These are phyloP conservation scores for Ennomos fuscantarius DNA, from an alignment of 2,888 invertebrate genomes.

Conservation along the genomic window DNA sequence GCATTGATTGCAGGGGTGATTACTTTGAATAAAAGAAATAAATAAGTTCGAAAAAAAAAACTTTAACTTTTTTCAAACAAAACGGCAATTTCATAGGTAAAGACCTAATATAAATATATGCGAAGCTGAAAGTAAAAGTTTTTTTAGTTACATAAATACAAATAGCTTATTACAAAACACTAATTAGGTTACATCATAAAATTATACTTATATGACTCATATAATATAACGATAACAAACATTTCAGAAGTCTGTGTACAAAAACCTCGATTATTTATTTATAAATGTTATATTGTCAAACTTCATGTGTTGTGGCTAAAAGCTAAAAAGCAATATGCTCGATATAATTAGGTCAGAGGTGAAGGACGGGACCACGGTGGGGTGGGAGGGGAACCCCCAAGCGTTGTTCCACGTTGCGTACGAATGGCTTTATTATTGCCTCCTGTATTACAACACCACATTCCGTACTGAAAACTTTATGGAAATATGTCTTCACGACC, in stretches of 20 bases:
- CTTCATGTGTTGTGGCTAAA: conserved; percentile 30
- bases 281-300: conserved; percentile 27
- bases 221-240: background rate
- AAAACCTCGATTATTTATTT: conserved; percentile 17
- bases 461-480: conserved; percentile 73
- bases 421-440: conserved; percentile 71
- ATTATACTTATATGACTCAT: no score
- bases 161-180: background rate
- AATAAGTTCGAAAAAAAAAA: no score
- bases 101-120: no score
- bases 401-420: conserved; percentile 69
- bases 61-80: no score
- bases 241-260: conserved; percentile 31
- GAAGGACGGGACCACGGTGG: conserved; percentile 64
- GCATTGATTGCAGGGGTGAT: no score
- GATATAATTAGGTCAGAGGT: conserved; percentile 76
- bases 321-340: conserved; percentile 50
- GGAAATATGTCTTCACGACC: conserved; percentile 69
- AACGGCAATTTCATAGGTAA: no score
- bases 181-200: no score
- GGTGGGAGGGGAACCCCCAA: conserved; percentile 52
- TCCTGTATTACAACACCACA: conserved; percentile 73
- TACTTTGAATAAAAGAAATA: no score
- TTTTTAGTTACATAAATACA: no score
- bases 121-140: no score